A percentile compares a stretch with the other conserved stretches of the same genome.
These are phyloP conservation scores for Drosophila bocqueti DNA, from an alignment of 1,140 invertebrate genomes.

Conservation along the genomic window DNA sequence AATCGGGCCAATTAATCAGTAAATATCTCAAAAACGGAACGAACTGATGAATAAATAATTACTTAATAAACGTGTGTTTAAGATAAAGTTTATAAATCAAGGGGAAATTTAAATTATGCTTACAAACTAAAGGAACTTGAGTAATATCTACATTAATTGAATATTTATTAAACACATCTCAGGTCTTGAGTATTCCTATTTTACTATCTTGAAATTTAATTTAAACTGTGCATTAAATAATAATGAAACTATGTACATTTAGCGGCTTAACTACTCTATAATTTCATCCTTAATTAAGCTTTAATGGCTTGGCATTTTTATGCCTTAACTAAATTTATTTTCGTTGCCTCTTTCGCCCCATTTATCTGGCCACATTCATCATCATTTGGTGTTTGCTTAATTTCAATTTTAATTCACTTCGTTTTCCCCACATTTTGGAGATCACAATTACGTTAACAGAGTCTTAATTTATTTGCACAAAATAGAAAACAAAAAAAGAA, in stretches of 20 bases:
- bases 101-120: neutral
- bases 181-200: neutral
- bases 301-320: conserved; percentile 12
- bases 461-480: conserved; percentile 58
- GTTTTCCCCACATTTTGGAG: conserved; percentile 42
- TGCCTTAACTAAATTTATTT: conserved; percentile 7
- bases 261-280: neutral
- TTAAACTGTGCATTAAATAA: neutral
- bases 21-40: neutral
- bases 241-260: neutral
- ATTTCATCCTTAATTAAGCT: conserved; percentile 14
- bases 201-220: no score
- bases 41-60: neutral
- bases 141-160: neutral
- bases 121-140: neutral
- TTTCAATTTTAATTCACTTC: conserved; percentile 4
- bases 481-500: neutral
- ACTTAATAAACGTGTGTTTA: neutral
- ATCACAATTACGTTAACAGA: conserved; percentile 61
- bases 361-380: conserved; percentile 47
- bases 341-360: neutral
- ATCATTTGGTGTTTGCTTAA: conserved; percentile 10
- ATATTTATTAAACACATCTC: neutral
- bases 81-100: neutral
- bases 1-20: conserved; percentile 26